Conservation (phyloP, 2,888 invertebrate species). For the Platypus cylindrus region DNA sequence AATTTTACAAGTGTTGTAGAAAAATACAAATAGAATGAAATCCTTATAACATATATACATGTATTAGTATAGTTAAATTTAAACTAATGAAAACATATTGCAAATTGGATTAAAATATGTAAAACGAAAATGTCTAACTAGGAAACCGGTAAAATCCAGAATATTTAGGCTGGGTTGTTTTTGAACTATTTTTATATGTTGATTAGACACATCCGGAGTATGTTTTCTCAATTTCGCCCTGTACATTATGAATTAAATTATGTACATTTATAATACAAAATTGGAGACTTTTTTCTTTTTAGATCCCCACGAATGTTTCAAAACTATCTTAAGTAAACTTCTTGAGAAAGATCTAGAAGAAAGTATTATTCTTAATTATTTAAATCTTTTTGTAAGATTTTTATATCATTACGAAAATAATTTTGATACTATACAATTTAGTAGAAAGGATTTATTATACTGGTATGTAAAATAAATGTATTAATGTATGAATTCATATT, state of each 20-base stretch:
- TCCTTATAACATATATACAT: too few relatives aligned
- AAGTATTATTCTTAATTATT: conserved; percentile 67
- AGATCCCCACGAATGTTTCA: conserved; percentile 48
- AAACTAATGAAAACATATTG: too few relatives aligned
- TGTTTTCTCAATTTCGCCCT: too few relatives aligned
- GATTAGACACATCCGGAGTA: too few relatives aligned
- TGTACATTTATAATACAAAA: too few relatives aligned
- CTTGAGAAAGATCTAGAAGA: conserved; percentile 56
- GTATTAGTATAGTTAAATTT: too few relatives aligned
- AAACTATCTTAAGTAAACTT: conserved; percentile 10
- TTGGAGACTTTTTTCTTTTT: conserved; percentile 17
- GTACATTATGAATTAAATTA: too few relatives aligned
- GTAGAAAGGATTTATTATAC: conserved; percentile 66
- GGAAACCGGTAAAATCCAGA: too few relatives aligned
- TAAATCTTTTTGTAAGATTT: conserved; percentile 80
- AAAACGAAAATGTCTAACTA: too few relatives aligned
- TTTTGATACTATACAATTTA: conserved; percentile 52
- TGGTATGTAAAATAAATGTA: conserved; percentile 55
- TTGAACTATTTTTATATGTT: background rate
- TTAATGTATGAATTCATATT: conserved; percentile 4
- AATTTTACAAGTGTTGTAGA: background rate
- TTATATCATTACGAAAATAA: conserved; percentile 49
- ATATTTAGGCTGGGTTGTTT: background rate
- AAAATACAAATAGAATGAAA: too few relatives aligned
- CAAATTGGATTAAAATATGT: too few relatives aligned